phyloP scores from a whole-genome alignment of 2,113 vertebrate genomes.

The Oxyura jamaicensis region DNA sequence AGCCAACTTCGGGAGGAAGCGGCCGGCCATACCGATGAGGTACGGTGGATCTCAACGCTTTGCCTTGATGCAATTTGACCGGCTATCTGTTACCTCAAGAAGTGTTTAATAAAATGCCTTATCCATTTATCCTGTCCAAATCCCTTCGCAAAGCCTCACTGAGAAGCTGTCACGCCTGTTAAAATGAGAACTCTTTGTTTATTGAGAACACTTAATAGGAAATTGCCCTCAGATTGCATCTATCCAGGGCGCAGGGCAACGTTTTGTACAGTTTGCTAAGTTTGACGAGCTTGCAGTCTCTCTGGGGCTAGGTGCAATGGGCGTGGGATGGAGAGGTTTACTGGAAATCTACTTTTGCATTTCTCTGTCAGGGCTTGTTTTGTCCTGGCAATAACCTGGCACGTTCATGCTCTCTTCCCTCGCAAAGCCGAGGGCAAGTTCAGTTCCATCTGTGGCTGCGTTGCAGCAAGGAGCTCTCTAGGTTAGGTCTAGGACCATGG shows the following conservation, averaged over 20 bases:
- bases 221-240: not conserved
- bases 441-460: not conserved
- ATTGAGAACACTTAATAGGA: not conserved
- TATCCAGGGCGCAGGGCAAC: not conserved
- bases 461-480: not conserved
- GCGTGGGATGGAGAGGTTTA: not conserved
- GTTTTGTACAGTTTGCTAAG: not conserved
- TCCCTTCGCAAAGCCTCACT: accelerated
- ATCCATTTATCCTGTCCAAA: not conserved
- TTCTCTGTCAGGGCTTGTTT: not conserved
- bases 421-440: not conserved
- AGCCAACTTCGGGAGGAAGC: slow-evolving; percentile 89
- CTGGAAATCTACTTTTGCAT: not conserved
- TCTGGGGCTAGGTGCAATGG: not conserved
- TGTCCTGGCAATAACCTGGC: not conserved
- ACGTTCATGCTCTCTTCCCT: not conserved
- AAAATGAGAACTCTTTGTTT: accelerated
- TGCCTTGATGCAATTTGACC: no score
- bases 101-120: not conserved
- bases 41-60: slow-evolving; percentile 26
- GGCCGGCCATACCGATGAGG: slow-evolving; percentile 89
- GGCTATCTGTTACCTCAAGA: not conserved
- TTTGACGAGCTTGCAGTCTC: not conserved
- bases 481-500: no score
- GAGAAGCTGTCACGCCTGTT: not conserved